Base-by-base conservation (phyloP, 2,113 vertebrate genomes). In the Gymnogyps californianus region DNA sequence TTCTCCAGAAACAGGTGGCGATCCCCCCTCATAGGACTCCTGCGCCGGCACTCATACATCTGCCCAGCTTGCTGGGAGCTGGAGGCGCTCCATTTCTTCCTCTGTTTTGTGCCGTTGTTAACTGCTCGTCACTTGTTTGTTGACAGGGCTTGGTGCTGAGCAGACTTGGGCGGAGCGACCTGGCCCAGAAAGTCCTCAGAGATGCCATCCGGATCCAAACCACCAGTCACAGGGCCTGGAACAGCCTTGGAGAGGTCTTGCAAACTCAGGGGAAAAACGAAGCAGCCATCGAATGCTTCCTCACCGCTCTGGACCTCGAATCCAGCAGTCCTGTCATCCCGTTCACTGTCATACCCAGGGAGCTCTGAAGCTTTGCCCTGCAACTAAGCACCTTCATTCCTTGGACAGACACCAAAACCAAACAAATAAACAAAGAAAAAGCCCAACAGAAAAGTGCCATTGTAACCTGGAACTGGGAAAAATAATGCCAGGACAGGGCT, bases 281-380 rank as follows among this genome's bases (percentile, higher is more conserved):
- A 98, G 99, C 98, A 0, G 98, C 99, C 7, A 98, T 98, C 0
- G 99, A 99, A 76, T 99, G 99, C 96, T 99, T 99, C 97, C 97
- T 99, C 64, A 99, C 99, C 0, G 99, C 99, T n/a, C 97, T 99
- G 72, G 99, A 99, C 95, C 98, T 99, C 36, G 99, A 99, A 98
- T 98, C 99, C 93, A 99, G 99, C 98, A 99, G 99, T 94, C 99
- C 99, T 4, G 97, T 99, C 88, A 95, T 99, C 40, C 99, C 99
- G 0, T 99, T 99, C 98, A 99, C 98, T 42, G 97, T 99, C 97
- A 99, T 99, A 93, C 98, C 99, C 79, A 97, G 99, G 74, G 99
- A 99, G 97, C 99, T 99, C 34, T 99, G 98, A 99, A 88, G 29
- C 31, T 25, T 61, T 67, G 44, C 70, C 42, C 67, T 55, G 44